A percentile compares a stretch with the other conserved stretches of the same genome.
These are phyloP conservation scores for Melanostoma scalare DNA, from an alignment of 2,888 invertebrate species.

Conservation along the genomic window DNA sequence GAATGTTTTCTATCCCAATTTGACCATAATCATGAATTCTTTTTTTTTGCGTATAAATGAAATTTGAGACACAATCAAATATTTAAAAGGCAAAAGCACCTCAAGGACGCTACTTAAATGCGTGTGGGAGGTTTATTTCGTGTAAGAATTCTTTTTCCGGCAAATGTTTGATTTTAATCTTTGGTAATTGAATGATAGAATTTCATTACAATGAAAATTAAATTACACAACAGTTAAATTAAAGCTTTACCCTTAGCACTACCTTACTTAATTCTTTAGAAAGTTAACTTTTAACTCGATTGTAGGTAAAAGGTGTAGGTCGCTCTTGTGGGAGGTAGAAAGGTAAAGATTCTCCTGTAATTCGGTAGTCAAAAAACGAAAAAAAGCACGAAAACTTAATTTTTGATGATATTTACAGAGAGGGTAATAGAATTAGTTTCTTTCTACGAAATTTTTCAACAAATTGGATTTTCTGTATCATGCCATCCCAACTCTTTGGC, in stretches of 20 bases:
- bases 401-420: no score
- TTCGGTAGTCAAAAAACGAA: no score
- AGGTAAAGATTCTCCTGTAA: no score
- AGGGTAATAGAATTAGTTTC: no score
- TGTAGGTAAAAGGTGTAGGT: no score
- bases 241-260: background rate
- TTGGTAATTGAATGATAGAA: slow-evolving; percentile 20
- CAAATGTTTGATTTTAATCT: slow-evolving; percentile 33
- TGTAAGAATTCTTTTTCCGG: slow-evolving; percentile 5
- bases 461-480: no score
- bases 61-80: slow-evolving; percentile 66
- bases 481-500: no score
- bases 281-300: no score
- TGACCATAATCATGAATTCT: slow-evolving; percentile 40
- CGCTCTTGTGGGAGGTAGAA: no score
- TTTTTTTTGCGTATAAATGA: slow-evolving; percentile 47
- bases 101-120: slow-evolving; percentile 48
- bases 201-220: slow-evolving; percentile 22
- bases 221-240: slow-evolving; percentile 1
- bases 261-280: background rate
- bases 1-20: slow-evolving; percentile 55
- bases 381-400: no score
- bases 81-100: slow-evolving; percentile 65
- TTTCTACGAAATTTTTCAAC: no score
- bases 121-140: background rate